Evolutionary conservation across 1,140 invertebrate genomes (phyloP).

Genomic region (Drosophila parabipectinata): DNA sequence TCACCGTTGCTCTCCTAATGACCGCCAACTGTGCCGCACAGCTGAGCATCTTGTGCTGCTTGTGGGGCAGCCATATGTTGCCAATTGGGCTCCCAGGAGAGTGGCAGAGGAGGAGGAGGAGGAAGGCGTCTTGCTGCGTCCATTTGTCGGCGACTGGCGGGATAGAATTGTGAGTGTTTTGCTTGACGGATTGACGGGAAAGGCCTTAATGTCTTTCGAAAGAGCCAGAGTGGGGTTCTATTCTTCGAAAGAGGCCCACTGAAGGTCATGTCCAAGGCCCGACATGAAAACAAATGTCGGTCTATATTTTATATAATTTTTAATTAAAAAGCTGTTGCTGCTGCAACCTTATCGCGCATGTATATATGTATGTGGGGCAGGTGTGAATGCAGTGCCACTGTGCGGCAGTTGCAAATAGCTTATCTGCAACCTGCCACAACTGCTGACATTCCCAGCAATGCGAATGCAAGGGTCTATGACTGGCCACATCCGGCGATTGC

Average conservation of each 20-base stretch:
- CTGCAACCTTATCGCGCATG: conserved; percentile 1
- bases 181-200: conserved; percentile 49
- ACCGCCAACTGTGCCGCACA: conserved; percentile 76
- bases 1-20: conserved; percentile 64
- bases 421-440: conserved; percentile 45
- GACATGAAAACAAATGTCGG: conserved; percentile 22
- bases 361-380: background rate
- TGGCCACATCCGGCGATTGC: conserved; percentile 48
- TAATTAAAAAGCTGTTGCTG: conserved; percentile 33
- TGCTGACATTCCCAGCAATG: conserved; percentile 40
- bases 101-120: background rate
- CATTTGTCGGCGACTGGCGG: conserved; percentile 67
- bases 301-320: conserved; percentile 46
- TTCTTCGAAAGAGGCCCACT: background rate
- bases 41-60: conserved; percentile 58
- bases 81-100: conserved; percentile 39
- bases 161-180: conserved; percentile 51
- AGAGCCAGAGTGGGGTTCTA: background rate
- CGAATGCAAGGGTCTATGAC: conserved; percentile 28
- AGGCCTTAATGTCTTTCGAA: conserved; percentile 23
- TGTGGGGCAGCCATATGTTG: conserved; percentile 59
- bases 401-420: conserved; percentile 36
- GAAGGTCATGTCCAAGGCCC: conserved; percentile 35
- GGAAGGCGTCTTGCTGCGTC: conserved; percentile 63
- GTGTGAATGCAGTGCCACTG: conserved; percentile 22